Percentiles rank a stretch among this genome's conserved stretches.
These are phyloP conservation scores for Oryctes rhinoceros DNA, from an alignment of 1,140 invertebrate species.

Conservation along the genomic window DNA sequence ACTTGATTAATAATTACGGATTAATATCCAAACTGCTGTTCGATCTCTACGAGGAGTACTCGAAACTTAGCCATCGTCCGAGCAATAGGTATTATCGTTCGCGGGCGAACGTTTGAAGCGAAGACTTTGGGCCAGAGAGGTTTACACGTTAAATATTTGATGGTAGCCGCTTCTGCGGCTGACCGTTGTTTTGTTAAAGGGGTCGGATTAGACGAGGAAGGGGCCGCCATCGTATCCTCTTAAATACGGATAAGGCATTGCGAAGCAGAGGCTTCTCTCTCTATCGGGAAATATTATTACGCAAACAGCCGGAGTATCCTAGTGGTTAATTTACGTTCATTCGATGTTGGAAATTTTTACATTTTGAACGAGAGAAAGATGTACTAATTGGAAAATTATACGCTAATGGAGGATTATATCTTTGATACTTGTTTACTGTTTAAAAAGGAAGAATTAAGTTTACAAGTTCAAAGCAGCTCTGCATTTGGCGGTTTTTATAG, in stretches of 20 bases:
- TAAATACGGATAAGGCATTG: not conserved
- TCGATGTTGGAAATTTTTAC: no score
- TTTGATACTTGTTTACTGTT: no score
- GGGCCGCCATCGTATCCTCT: not conserved
- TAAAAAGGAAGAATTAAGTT: no score
- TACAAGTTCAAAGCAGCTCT: no score
- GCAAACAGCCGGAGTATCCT: not conserved
- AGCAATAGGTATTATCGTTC: not conserved
- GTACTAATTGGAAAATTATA: no score
- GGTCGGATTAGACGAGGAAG: not conserved
- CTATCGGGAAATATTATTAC: slow-evolving; percentile 9
- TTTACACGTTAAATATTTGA: slow-evolving; percentile 45
- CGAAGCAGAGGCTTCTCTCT: not conserved
- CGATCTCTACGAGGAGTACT: not conserved
- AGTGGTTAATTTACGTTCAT: no score
- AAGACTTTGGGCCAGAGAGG: not conserved
- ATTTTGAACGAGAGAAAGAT: no score
- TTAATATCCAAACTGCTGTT: not conserved
- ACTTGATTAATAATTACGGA: no score
- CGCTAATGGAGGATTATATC: no score
- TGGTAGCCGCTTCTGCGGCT: slow-evolving; percentile 42
- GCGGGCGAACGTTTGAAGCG: not conserved
- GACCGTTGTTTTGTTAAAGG: slow-evolving; percentile 42
- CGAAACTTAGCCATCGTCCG: slow-evolving; percentile 11
- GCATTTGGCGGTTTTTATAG: no score